A percentile compares a stretch with the other conserved stretches of the same genome.
phyloP scores from a whole-genome alignment of 2,888 invertebrate genomes.

The Azorinus chamasolen region DNA sequence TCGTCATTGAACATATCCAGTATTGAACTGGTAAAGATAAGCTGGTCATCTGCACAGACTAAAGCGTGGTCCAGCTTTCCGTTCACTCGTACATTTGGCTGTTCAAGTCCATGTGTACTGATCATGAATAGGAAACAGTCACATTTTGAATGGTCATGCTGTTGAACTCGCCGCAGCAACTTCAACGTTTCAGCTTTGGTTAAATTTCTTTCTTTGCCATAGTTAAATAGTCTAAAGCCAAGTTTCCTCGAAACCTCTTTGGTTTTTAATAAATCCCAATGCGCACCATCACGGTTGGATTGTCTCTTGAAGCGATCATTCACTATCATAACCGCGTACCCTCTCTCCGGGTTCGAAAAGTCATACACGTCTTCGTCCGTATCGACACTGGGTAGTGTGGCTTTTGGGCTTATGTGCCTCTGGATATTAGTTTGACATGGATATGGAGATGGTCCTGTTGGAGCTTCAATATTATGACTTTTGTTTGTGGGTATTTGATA shows the following conservation, averaged over 20 bases:
- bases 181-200: conserved; percentile 35
- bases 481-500: too few relatives aligned
- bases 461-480: too few relatives aligned
- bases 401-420: conserved; percentile 1
- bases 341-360: conserved; percentile 44
- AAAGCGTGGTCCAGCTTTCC: conserved; percentile 54
- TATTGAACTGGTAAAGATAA: conserved; percentile 57
- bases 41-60: conserved; percentile 53
- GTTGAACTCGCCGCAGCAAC: conserved; percentile 30
- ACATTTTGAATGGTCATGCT: conserved; percentile 40
- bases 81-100: conserved; percentile 18
- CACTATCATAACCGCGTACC: conserved; percentile 50
- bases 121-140: conserved; percentile 58
- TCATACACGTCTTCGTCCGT: conserved; percentile 34
- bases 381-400: not conserved
- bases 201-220: conserved; percentile 32
- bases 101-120: conserved; percentile 55
- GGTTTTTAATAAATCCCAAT: conserved; percentile 47
- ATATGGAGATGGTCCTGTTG: not conserved
- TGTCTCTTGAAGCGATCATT: conserved; percentile 50
- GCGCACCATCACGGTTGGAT: conserved; percentile 39
- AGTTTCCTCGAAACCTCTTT: conserved; percentile 47
- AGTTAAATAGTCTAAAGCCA: conserved; percentile 46
- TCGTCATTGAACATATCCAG: conserved; percentile 59
- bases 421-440: conserved; percentile 22